A percentile compares a stretch with the other conserved stretches of the same genome.
These are phyloP conservation scores for Perognathus longimembris DNA, from an alignment of 2,113 vertebrate species.

Conservation along the genomic window DNA sequence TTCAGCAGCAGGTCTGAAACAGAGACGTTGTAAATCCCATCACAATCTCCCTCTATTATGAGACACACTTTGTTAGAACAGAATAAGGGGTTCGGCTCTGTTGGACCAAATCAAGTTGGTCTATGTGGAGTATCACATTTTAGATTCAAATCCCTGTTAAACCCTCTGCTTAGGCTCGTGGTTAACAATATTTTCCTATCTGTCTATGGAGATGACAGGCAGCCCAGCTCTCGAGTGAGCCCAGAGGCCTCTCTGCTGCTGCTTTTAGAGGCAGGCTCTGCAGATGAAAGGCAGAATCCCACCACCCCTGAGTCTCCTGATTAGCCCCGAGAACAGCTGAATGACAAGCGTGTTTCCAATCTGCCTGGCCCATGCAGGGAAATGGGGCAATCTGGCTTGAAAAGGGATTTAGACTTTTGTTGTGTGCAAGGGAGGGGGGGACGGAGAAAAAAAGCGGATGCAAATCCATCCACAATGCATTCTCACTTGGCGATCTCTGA, in stretches of 20 bases:
- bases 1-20: conserved; percentile 79
- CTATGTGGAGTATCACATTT: conserved; percentile 85
- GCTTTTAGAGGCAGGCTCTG: conserved; percentile 83
- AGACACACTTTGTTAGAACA: conserved; percentile 83
- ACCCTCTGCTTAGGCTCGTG: conserved; percentile 82
- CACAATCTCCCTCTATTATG: conserved; percentile 76
- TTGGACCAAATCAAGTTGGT: conserved; percentile 86
- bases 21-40: conserved; percentile 80
- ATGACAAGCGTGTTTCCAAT: conserved; percentile 89
- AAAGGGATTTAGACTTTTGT: conserved; percentile 90
- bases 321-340: conserved; percentile 87
- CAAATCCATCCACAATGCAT: conserved; percentile 88
- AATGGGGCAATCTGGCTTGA: conserved; percentile 88
- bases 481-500: conserved; percentile 86
- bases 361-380: conserved; percentile 88
- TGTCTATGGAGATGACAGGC: conserved; percentile 87
- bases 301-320: conserved; percentile 85
- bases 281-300: conserved; percentile 86
- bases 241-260: conserved; percentile 70
- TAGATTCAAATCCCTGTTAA: conserved; percentile 88
- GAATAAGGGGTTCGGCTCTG: conserved; percentile 86
- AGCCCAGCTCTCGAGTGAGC: conserved; percentile 77
- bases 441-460: conserved; percentile 85
- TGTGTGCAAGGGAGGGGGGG: conserved; percentile 83
- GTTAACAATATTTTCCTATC: conserved; percentile 86